These are phyloP conservation scores for Amazona ochrocephala DNA, from an alignment of 2,797 vertebrate species.

Conservation along the genomic window DNA sequence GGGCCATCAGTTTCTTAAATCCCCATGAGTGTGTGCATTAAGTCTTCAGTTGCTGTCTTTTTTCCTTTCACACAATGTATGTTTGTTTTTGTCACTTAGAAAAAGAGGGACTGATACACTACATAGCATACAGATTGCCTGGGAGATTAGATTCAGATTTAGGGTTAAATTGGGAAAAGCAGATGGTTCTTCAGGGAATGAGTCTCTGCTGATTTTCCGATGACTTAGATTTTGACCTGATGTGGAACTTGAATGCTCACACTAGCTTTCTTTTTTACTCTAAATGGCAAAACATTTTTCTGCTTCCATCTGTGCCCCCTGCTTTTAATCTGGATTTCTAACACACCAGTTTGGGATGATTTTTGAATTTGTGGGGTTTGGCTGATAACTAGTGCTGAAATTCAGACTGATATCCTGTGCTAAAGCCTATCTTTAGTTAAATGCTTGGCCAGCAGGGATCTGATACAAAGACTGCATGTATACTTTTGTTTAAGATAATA, in stretches of 20 bases:
- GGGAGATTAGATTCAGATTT: background rate
- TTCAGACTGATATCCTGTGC: background rate
- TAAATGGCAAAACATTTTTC: background rate
- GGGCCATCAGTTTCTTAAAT: background rate
- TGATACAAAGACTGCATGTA: background rate
- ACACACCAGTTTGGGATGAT: background rate
- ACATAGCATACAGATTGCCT: background rate
- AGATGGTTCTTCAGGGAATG: background rate
- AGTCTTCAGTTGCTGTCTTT: background rate
- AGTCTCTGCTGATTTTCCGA: background rate
- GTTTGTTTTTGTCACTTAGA: background rate
- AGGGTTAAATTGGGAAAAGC: background rate
- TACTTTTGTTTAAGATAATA: background rate
- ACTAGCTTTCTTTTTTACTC: background rate
- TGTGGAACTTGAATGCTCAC: background rate
- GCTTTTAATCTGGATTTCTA: conserved; percentile 1
- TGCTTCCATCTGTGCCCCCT: background rate
- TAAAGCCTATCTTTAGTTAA: background rate
- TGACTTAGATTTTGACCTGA: background rate
- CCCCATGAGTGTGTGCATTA: background rate
- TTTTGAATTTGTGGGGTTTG: background rate
- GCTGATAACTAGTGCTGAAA: background rate
- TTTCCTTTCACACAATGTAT: background rate
- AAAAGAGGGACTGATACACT: background rate
- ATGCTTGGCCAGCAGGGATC: background rate